Conservation (phyloP, 2,113 vertebrate species). For the Trinectes maculatus region DNA sequence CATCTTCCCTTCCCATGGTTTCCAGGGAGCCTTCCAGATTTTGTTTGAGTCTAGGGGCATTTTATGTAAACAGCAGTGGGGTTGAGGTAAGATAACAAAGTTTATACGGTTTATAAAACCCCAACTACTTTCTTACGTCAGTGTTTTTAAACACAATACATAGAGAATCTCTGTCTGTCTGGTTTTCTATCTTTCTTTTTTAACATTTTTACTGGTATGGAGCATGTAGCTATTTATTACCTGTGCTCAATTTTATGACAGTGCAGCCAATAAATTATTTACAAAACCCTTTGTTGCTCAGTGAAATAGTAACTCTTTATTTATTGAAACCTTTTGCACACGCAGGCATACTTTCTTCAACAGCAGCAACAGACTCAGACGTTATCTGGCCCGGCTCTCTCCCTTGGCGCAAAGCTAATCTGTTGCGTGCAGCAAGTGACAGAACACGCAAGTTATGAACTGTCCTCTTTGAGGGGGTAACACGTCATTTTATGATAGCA, state of each 20-base stretch:
- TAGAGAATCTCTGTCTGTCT: conserved; percentile 12
- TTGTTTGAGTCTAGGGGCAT: conserved; percentile 48
- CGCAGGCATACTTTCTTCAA: not conserved
- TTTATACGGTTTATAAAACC: conserved; percentile 33
- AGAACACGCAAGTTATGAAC: not conserved
- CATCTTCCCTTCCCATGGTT: conserved; percentile 43
- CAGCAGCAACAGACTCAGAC: conserved; percentile 4
- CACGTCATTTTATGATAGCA: conserved; percentile 3
- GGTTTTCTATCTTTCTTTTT: not conserved
- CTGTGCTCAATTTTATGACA: conserved; percentile 27
- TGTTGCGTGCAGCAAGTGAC: conserved; percentile 1
- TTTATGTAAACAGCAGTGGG: conserved; percentile 62
- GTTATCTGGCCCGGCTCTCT: conserved; percentile 13
- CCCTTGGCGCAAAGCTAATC: conserved; percentile 32
- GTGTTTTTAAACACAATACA: conserved; percentile 36
- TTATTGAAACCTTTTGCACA: conserved; percentile 33
- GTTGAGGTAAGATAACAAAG: conserved; percentile 50
- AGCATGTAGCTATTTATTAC: not conserved
- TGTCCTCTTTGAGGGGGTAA: conserved; percentile 11
- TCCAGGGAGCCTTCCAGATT: conserved; percentile 48
- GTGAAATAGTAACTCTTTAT: conserved; percentile 6
- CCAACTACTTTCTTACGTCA: conserved; percentile 29
- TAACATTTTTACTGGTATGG: conserved; percentile 1
- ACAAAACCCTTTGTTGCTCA: conserved; percentile 19
- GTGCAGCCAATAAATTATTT: not conserved